Conservation (phyloP, 2,797 vertebrate species). For the Loriculus beryllinus region DNA sequence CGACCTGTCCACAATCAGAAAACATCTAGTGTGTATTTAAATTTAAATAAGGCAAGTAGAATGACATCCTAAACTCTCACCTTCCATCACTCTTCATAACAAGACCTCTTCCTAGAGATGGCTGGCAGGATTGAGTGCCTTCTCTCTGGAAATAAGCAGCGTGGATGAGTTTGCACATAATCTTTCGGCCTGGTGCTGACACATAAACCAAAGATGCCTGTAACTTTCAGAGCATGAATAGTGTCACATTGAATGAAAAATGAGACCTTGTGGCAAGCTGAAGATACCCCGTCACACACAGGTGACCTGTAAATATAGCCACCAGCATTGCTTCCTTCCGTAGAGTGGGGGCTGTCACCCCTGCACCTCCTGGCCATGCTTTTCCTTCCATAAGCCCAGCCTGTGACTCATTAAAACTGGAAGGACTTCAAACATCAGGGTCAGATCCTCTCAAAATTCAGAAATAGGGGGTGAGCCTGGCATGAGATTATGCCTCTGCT, state of each 20-base stretch:
- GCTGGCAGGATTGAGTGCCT: neutral
- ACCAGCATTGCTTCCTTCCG: neutral
- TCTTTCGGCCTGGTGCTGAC: neutral
- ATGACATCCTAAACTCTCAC: neutral
- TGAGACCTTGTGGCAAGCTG: neutral
- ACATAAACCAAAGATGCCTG: neutral
- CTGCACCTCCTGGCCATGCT: neutral
- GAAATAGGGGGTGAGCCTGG: neutral
- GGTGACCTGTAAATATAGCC: neutral
- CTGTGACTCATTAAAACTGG: neutral
- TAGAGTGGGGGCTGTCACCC: rapidly evolving
- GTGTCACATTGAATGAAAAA: neutral
- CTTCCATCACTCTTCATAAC: neutral
- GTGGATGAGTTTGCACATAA: neutral
- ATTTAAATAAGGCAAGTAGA: neutral
- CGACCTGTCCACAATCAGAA: neutral
- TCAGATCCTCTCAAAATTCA: neutral
- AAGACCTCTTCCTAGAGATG: neutral
- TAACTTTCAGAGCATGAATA: neutral
- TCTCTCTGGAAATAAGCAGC: neutral
- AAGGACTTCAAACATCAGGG: neutral
- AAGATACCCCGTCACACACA: neutral
- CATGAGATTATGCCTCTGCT: neutral
- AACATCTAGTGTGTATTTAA: neutral
- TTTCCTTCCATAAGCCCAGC: neutral